phyloP scores from a whole-genome alignment of 2,888 invertebrate species.

The Meliscaeva auricollis region DNA sequence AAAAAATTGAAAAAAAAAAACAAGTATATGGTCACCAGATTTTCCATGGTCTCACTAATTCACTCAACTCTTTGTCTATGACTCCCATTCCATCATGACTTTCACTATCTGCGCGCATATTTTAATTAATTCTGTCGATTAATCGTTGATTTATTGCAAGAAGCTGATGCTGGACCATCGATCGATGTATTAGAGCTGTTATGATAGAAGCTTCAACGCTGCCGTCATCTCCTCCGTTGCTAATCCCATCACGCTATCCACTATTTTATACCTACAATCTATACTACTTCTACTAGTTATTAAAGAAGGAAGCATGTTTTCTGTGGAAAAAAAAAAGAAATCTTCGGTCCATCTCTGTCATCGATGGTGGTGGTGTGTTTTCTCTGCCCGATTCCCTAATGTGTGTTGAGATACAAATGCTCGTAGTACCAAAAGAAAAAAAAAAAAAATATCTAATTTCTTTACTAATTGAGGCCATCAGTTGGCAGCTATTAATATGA shows the following conservation, averaged over 20 bases:
- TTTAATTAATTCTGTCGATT: slow-evolving; percentile 83
- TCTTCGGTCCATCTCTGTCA: slow-evolving; percentile 40
- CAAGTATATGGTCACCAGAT: not conserved
- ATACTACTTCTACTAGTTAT: too few species aligned
- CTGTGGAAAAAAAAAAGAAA: too few species aligned
- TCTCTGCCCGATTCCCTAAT: not conserved
- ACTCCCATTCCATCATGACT: not conserved
- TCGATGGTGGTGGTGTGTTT: not conserved
- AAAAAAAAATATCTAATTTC: slow-evolving; percentile 58
- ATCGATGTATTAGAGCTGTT: slow-evolving; percentile 52
- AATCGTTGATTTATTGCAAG: slow-evolving; percentile 80
- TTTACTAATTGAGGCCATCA: slow-evolving; percentile 69
- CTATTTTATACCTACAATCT: not conserved
- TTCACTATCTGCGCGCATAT: slow-evolving; percentile 65
- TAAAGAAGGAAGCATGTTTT: slow-evolving; percentile 20
- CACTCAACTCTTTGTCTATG: not conserved
- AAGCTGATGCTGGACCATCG: slow-evolving; percentile 75
- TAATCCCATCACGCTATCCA: slow-evolving; percentile 32
- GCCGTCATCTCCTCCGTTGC: not conserved
- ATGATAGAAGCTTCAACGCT: not conserved
- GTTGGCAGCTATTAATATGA: slow-evolving; percentile 67
- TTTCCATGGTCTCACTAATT: not conserved
- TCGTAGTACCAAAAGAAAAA: too few species aligned
- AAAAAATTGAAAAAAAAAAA: too few species aligned
- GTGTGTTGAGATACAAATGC: not conserved